Evolutionary conservation across 2,797 vertebrate species (phyloP).

Genomic region (Clamator glandarius): DNA sequence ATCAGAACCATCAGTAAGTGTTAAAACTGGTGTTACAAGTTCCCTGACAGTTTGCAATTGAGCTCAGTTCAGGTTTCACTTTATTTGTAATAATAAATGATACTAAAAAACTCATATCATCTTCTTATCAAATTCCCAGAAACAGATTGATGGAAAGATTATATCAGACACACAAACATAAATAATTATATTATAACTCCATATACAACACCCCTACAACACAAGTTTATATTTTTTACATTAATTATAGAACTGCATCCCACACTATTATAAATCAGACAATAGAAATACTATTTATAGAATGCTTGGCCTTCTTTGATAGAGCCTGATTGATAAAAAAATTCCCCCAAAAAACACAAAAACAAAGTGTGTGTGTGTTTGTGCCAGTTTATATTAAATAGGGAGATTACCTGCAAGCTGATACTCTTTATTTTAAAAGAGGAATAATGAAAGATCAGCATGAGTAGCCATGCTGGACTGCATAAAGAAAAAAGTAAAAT

Average conservation of each 20-base stretch:
- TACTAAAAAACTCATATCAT: not conserved
- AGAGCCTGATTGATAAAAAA: not conserved
- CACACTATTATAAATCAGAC: not conserved
- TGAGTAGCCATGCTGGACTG: not conserved
- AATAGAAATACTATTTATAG: not conserved
- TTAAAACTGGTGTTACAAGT: not conserved
- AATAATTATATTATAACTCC: not conserved
- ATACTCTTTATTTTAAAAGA: not conserved
- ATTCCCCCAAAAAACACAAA: not conserved
- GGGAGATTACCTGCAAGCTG: not conserved
- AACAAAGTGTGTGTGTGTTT: not conserved
- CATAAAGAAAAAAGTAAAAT: fast-evolving
- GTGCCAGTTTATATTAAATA: not conserved
- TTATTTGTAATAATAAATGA: not conserved
- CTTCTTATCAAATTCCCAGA: not conserved
- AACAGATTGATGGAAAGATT: not conserved
- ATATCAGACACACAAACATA: not conserved
- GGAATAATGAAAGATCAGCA: not conserved
- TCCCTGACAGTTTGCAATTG: not conserved
- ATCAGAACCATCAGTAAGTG: not conserved
- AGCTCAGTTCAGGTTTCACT: not conserved
- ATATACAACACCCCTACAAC: no score
- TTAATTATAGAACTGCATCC: not conserved
- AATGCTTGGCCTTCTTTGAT: not conserved
- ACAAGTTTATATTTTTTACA: not conserved